phyloP scores from a whole-genome alignment of 2,797 vertebrate species.

The Halcyon leucocephala region DNA sequence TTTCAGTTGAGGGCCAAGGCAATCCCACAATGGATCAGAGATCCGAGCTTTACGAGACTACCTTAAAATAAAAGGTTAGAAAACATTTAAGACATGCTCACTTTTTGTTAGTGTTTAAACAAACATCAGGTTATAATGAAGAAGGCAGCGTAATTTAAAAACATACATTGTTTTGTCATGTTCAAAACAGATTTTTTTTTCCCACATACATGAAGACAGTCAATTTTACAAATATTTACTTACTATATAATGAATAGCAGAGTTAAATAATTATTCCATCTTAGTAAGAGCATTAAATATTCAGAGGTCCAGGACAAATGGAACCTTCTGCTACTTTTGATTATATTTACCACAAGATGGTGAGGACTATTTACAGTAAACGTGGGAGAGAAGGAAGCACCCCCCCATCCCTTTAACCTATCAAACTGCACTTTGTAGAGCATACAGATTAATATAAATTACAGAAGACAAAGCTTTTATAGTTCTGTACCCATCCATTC shows the following conservation, averaged over 20 bases:
- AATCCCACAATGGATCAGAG: not conserved
- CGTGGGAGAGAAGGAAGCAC: not conserved
- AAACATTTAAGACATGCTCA: not conserved
- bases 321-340: not conserved
- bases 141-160: not conserved
- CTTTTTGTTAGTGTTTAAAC: not conserved
- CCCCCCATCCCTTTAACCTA: not conserved
- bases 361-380: not conserved
- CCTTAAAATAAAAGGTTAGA: not conserved
- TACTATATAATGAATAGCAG: not conserved
- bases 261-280: not conserved
- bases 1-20: not conserved
- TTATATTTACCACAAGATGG: not conserved
- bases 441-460: not conserved
- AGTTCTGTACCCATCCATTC: not conserved
- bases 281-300: not conserved
- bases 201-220: not conserved
- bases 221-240: not conserved
- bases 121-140: not conserved
- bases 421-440: not conserved
- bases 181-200: not conserved
- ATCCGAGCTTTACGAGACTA: not conserved
- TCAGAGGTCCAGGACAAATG: not conserved
- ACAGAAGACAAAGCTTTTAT: not conserved
- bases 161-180: not conserved